phyloP scores from a whole-genome alignment of 2,797 vertebrate genomes.

The Lagodon rhomboides region DNA sequence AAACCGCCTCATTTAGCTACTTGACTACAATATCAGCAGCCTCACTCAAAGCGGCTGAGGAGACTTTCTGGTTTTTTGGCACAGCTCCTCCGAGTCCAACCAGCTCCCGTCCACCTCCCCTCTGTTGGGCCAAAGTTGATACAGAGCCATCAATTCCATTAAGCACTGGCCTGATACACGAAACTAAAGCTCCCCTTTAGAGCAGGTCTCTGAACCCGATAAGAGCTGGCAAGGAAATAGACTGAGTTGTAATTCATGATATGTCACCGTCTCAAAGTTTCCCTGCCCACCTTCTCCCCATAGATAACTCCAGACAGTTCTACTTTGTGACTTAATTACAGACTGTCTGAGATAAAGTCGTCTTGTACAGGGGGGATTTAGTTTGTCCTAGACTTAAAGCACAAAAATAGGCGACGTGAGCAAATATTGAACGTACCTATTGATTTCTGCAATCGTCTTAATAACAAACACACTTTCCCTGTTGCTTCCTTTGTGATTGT shows the following conservation, averaged over 20 bases:
- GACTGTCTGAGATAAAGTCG: constrained; percentile 69
- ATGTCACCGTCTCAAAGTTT: constrained; percentile 73
- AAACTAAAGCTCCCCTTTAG: constrained; percentile 76
- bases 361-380: constrained; percentile 65
- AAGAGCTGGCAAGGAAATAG: constrained; percentile 76
- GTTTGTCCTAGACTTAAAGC: constrained; percentile 45
- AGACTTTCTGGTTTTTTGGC: constrained; percentile 59
- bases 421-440: constrained; percentile 57
- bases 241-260: constrained; percentile 80
- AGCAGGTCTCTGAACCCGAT: constrained; percentile 76
- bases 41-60: constrained; percentile 32
- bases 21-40: constrained; percentile 54
- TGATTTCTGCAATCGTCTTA: constrained; percentile 52
- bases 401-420: constrained; percentile 41
- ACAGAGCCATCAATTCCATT: constrained; percentile 86
- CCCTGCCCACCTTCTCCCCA: constrained; percentile 63
- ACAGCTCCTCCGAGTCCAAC: constrained; percentile 51
- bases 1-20: constrained; percentile 44
- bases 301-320: constrained; percentile 76
- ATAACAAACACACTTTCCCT: constrained; percentile 34
- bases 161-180: constrained; percentile 77
- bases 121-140: constrained; percentile 76
- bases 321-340: constrained; percentile 79
- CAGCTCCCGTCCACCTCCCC: constrained; percentile 43
- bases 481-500: constrained; percentile 11